phyloP scores from a whole-genome alignment of 2,888 invertebrate species.

The Poecilus cupreus region DNA sequence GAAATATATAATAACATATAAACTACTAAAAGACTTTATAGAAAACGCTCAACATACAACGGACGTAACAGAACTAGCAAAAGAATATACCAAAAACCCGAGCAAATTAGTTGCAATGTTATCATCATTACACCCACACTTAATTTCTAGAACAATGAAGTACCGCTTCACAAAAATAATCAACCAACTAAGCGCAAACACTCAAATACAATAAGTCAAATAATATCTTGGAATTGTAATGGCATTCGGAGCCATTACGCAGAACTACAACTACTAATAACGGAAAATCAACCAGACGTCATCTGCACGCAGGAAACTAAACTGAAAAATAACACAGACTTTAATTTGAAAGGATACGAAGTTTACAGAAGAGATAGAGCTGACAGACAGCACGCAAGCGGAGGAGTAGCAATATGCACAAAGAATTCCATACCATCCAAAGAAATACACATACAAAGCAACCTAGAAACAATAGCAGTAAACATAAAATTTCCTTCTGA shows the following conservation, averaged over 20 bases:
- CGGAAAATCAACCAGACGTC: neutral
- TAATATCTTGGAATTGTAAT: neutral
- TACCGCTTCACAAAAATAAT: neutral
- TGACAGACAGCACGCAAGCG: neutral
- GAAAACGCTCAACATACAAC: neutral
- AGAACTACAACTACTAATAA: slow-evolving; percentile 48
- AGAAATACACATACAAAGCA: neutral
- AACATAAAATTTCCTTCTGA: neutral
- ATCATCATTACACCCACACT: neutral
- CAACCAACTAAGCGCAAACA: neutral
- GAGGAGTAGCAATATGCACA: neutral
- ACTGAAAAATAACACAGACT: neutral
- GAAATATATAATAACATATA: neutral
- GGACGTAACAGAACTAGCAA: neutral
- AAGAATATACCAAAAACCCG: neutral
- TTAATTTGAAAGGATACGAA: neutral
- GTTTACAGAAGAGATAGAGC: neutral
- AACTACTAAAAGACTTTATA: neutral
- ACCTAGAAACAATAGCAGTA: slow-evolving; percentile 46
- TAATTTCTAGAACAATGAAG: neutral
- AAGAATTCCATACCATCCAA: neutral
- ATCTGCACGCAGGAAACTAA: neutral
- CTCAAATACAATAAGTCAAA: neutral
- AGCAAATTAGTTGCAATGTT: neutral
- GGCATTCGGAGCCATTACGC: slow-evolving; percentile 41